Conservation (phyloP, 2,797 vertebrate species). For the Channallabes apus region DNA sequence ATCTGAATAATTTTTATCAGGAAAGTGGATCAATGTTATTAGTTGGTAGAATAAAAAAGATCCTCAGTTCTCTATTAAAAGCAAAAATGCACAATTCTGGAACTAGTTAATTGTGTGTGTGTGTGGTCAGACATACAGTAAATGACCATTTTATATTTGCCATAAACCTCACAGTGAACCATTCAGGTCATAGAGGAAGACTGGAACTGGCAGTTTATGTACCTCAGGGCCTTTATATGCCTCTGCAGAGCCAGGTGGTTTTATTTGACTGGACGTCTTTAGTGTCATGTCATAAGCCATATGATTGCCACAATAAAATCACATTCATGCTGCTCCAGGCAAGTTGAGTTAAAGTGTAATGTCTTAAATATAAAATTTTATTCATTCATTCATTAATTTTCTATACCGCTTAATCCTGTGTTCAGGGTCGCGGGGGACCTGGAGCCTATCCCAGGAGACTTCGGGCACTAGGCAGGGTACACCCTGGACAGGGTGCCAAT, state of each 20-base stretch:
- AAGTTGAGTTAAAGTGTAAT: not conserved
- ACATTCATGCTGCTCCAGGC: not conserved
- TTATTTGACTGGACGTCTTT: constrained; percentile 10
- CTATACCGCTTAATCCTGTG: no score
- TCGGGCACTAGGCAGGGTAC: no score
- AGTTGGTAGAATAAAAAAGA: not conserved
- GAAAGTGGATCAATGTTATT: not conserved
- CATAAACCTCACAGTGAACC: not conserved
- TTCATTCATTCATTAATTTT: no score
- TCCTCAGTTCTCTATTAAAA: not conserved
- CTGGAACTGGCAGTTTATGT: not conserved
- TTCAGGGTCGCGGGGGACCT: no score
- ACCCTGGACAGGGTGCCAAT: no score
- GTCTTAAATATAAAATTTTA: constrained; percentile 33
- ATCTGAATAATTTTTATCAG: not conserved
- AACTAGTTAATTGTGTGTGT: not conserved
- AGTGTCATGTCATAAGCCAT: not conserved
- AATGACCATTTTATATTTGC: not conserved
- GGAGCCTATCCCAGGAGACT: no score
- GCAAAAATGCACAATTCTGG: not conserved
- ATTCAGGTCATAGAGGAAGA: not conserved
- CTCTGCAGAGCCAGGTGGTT: constrained; percentile 17
- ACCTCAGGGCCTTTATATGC: constrained; percentile 27
- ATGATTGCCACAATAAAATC: constrained; percentile 7
- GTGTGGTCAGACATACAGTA: not conserved